These are phyloP conservation scores for Chrosomus eos DNA, from an alignment of 2,797 vertebrate genomes.

Conservation along the genomic window DNA sequence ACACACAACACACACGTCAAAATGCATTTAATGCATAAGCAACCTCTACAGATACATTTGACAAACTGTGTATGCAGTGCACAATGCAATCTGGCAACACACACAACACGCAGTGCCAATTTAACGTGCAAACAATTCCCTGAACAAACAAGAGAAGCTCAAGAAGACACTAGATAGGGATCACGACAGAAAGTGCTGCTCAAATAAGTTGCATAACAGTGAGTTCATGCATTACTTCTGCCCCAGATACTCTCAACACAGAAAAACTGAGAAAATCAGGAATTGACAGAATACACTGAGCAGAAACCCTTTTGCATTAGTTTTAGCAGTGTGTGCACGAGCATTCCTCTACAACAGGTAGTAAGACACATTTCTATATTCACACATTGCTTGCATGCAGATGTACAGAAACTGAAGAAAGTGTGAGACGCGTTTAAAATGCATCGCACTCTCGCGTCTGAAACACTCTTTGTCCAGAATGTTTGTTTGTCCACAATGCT, in stretches of 20 bases:
- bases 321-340: background rate
- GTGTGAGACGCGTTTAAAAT: background rate
- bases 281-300: background rate
- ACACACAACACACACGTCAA: background rate
- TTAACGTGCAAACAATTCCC: background rate
- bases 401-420: no score
- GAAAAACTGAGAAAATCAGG: no score
- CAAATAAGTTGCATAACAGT: constrained; percentile 12
- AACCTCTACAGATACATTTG: background rate
- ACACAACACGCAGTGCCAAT: background rate
- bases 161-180: background rate
- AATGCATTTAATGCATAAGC: no score
- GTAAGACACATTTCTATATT: background rate
- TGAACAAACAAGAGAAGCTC: background rate
- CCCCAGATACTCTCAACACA: background rate
- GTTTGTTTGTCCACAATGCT: no score
- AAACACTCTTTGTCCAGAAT: no score
- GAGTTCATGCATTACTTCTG: background rate
- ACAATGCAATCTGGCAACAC: no score
- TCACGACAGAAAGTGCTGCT: background rate
- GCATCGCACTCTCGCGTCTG: background rate
- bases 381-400: background rate
- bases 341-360: background rate
- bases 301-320: background rate
- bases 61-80: background rate